A percentile compares a stretch with the other conserved stretches of the same genome.
phyloP scores from a whole-genome alignment of 2,888 invertebrate genomes.

The Graphium colonna region DNA sequence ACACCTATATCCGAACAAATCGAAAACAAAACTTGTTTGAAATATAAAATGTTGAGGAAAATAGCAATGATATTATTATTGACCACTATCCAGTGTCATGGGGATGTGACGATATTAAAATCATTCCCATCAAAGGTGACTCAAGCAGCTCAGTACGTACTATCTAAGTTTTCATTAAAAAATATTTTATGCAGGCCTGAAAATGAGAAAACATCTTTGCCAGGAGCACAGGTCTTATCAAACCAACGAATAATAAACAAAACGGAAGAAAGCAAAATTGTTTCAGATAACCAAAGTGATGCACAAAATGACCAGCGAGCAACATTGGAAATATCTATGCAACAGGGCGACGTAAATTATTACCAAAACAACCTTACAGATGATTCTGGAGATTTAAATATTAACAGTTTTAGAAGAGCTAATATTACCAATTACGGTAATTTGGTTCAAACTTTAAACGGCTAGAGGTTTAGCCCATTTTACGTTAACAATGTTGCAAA shows the following conservation, averaged over 20 bases:
- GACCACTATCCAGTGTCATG: background rate
- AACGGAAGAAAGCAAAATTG: background rate
- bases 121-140: background rate
- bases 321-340: too few relatives aligned
- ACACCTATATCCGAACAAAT: background rate
- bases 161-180: constrained; percentile 1
- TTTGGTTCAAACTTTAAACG: too few relatives aligned
- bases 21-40: background rate
- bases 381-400: too few relatives aligned
- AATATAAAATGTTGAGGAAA: background rate
- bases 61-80: constrained; percentile 3
- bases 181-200: background rate
- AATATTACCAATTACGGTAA: too few relatives aligned
- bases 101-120: background rate
- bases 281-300: background rate
- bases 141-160: background rate
- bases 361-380: too few relatives aligned
- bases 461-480: too few relatives aligned
- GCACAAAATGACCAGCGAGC: background rate
- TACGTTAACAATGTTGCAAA: too few relatives aligned
- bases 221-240: background rate
- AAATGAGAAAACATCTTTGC: background rate
- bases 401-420: too few relatives aligned
- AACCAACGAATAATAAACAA: background rate
- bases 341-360: too few relatives aligned